Percentiles rank a stretch among this genome's conserved stretches.
phyloP scores from a whole-genome alignment of 2,888 invertebrate genomes.

The Meganola albula region DNA sequence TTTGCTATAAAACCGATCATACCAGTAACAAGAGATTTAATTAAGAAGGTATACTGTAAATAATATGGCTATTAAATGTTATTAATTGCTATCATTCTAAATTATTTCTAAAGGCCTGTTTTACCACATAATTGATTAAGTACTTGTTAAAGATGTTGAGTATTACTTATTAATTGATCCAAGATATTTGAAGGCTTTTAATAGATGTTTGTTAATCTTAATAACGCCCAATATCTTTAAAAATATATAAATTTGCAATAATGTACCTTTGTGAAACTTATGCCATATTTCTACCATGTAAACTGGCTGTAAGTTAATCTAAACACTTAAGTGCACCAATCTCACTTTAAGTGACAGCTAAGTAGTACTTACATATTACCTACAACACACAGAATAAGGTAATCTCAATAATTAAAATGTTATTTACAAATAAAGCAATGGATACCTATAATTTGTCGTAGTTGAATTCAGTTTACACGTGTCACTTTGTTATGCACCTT shows the following conservation, averaged over 20 bases:
- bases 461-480: no score
- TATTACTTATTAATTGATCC: slow-evolving; percentile 4
- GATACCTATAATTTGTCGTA: no score
- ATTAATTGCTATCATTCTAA: slow-evolving; percentile 25
- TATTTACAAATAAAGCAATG: slow-evolving; percentile 57
- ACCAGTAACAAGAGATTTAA: no score
- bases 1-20: no score
- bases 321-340: slow-evolving; percentile 41
- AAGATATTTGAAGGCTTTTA: no score
- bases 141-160: slow-evolving; percentile 20
- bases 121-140: slow-evolving; percentile 20
- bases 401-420: slow-evolving; percentile 44
- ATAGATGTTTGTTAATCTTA: no score
- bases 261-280: slow-evolving; percentile 11
- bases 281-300: slow-evolving; percentile 13
- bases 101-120: slow-evolving; percentile 22
- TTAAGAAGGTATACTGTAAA: no score
- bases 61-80: slow-evolving; percentile 59
- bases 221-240: slow-evolving; percentile 11
- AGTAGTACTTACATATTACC: slow-evolving; percentile 27
- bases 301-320: slow-evolving; percentile 24
- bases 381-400: slow-evolving; percentile 30
- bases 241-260: slow-evolving; percentile 8
- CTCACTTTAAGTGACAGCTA: slow-evolving; percentile 37
- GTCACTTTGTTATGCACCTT: no score